Base-by-base conservation (phyloP, 2,797 vertebrate species). In the Hippoglossus hippoglossus region DNA sequence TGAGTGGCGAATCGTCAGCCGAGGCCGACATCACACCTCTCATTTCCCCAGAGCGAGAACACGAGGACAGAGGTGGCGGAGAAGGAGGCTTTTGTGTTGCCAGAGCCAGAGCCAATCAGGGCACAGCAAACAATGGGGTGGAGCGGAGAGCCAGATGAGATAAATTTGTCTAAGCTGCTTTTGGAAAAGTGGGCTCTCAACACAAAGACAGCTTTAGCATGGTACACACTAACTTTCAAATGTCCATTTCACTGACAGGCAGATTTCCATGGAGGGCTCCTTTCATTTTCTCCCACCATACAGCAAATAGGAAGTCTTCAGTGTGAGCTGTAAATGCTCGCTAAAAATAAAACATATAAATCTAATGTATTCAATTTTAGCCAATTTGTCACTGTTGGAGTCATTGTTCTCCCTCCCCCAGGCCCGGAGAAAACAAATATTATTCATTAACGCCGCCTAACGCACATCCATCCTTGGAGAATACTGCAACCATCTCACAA, bases 271-370 rank as follows among this genome's bases (percentile, higher is more conserved):
- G 7, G 67, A 83, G 79, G 49, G 52, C 53, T 65, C 31, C 19
- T 73, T 85, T 85, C 57, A 75, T 89, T 88, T 85, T 75, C 76
- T 84, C 67, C 39, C 59, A 81, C 67, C 70, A 28, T 4, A 36
- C 72, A 77, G 73, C 73, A 71, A 64, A 70, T 71, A 75, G 68
- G 52, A 85, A 71, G 65, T 68, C 74, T 57, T 62, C 77, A 62
- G 75, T 41, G 55, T 60, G 71, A 83, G 89, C 76, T 67, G 59
- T 83, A 76, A 79, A 85, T 36, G 50, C 13, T 26, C 63, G 66
- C 75, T 87, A 92, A 93, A 93, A 91, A 91, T 89, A 92, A 83
- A 78, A 70, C 67, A 77, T 89, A 87, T 77, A 82, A 88, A 89
- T 86, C 80, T 67, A 74, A 83, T 77, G 79, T 67, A 83, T 84